Evolutionary conservation across 2,113 vertebrate genomes (phyloP).

Genomic region (Pandion haliaetus): DNA sequence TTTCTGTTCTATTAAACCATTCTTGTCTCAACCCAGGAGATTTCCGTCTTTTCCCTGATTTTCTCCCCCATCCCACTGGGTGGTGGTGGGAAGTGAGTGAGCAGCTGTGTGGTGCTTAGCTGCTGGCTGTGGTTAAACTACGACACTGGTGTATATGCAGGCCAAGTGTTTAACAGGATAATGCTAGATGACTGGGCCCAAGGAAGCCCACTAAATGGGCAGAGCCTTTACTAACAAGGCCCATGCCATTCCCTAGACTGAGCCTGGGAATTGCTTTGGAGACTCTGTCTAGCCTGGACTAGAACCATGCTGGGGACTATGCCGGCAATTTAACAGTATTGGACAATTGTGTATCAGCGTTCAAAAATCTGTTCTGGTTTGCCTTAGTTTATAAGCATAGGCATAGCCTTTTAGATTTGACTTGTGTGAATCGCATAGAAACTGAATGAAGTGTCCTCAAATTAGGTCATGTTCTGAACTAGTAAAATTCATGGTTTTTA

Average conservation of each 20-base stretch:
- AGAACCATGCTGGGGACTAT: neutral
- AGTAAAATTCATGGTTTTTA: neutral
- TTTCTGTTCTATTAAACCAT: too few species aligned
- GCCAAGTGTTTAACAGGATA: neutral
- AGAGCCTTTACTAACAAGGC: neutral
- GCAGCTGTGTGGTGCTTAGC: too few species aligned
- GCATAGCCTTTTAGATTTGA: neutral
- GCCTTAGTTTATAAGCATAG: neutral
- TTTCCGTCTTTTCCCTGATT: too few species aligned
- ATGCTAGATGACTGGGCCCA: neutral
- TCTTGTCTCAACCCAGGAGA: too few species aligned
- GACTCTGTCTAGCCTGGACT: neutral
- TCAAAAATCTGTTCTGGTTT: neutral
- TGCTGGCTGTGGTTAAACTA: too few species aligned
- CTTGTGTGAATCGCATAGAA: neutral
- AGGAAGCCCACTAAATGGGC: neutral
- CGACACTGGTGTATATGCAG: neutral
- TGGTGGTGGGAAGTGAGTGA: too few species aligned
- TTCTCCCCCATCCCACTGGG: too few species aligned
- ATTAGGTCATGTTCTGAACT: neutral
- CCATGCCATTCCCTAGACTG: neutral
- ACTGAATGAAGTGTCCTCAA: neutral
- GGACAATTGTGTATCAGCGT: neutral
- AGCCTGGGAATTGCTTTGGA: neutral
- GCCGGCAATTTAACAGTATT: neutral